Evolutionary conservation across 2,797 vertebrate species (phyloP).

Genomic region (Graptemys geographica): DNA sequence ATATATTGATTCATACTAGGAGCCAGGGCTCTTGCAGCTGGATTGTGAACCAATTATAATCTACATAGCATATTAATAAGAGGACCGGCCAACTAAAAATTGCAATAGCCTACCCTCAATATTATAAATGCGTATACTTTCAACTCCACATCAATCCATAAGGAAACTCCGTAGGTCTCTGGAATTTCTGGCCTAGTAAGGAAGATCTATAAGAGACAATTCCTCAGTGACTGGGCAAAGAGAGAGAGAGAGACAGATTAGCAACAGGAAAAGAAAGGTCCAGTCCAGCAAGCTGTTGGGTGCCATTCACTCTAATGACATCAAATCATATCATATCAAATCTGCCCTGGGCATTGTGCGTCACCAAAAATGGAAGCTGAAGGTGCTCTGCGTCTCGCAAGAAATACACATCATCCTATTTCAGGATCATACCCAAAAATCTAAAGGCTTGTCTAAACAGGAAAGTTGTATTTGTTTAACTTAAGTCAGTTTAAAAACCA

Average conservation of each 20-base stretch:
- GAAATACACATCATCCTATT: accelerated
- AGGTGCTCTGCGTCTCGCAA: not conserved
- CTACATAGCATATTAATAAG: constrained; percentile 17
- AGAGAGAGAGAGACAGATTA: constrained; percentile 8
- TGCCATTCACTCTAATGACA: constrained; percentile 1
- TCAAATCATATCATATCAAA: constrained; percentile 12
- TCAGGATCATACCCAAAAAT: not conserved
- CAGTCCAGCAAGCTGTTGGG: not conserved
- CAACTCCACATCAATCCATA: not conserved
- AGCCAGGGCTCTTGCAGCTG: constrained; percentile 13
- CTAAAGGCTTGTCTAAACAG: not conserved
- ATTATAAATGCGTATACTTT: not conserved
- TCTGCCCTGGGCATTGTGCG: not conserved
- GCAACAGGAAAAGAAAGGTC: not conserved
- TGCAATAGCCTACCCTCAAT: not conserved
- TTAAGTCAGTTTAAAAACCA: constrained; percentile 3
- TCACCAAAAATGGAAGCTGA: not conserved
- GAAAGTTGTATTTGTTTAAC: not conserved
- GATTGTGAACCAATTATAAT: not conserved
- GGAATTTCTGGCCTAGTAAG: not conserved
- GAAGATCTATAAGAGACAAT: not conserved
- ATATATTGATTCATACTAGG: not conserved
- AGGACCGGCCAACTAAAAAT: not conserved
- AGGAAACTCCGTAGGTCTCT: not conserved
- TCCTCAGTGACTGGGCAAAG: too few relatives aligned